Evolutionary conservation across 2,797 vertebrate genomes (phyloP).

Genomic region (Chanos chanos): DNA sequence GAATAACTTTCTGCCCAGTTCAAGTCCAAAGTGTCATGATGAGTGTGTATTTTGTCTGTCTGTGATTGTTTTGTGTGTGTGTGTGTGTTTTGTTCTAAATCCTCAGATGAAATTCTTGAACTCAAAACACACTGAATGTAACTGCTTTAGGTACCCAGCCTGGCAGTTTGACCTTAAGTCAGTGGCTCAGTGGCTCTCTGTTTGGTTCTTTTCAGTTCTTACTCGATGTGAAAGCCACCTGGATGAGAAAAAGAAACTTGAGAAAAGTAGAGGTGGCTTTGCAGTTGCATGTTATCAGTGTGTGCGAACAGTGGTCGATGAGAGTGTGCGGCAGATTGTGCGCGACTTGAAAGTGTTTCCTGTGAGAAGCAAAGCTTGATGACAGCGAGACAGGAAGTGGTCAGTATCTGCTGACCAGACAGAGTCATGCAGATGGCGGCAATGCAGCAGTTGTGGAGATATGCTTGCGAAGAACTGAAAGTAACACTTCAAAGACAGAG

Average conservation of each 20-base stretch:
- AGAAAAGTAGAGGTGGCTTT: not conserved
- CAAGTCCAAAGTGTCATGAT: not conserved
- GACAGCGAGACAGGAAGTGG: constrained; percentile 70
- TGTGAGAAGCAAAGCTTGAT: constrained; percentile 36
- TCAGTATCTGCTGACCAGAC: constrained; percentile 59
- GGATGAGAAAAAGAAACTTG: constrained; percentile 4
- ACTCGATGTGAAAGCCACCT: constrained; percentile 35
- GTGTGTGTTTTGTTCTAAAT: not conserved
- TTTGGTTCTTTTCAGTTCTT: too few species aligned
- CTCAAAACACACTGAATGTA: not conserved
- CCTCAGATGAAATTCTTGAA: not conserved
- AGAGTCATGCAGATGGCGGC: constrained; percentile 58
- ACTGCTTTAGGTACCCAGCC: too few species aligned
- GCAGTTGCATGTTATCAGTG: constrained; percentile 10
- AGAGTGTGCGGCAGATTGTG: constrained; percentile 5
- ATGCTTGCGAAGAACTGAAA: constrained; percentile 56
- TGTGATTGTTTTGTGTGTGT: not conserved
- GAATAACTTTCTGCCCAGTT: not conserved
- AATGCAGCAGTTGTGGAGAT: constrained; percentile 30
- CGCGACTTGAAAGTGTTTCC: constrained; percentile 32
- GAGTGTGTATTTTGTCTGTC: not conserved
- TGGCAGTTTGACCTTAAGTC: too few species aligned
- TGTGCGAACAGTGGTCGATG: constrained; percentile 14
- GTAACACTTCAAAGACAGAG: constrained; percentile 50
- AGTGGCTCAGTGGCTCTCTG: too few species aligned